Evolutionary conservation across 1,140 invertebrate species (phyloP).

Genomic region (Lepidurus couesii): DNA sequence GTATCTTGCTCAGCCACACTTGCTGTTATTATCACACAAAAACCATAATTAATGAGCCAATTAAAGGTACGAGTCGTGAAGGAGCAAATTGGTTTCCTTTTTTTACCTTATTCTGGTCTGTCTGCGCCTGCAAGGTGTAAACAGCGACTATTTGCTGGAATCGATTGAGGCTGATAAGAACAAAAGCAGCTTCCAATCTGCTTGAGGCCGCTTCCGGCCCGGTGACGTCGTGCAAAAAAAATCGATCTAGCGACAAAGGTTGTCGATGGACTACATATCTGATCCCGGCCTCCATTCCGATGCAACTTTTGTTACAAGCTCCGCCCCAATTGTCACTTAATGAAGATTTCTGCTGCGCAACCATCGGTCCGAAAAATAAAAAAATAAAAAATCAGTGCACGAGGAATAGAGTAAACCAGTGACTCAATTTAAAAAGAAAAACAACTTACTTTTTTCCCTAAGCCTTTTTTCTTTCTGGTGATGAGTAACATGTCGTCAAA

Average conservation of each 20-base stretch:
- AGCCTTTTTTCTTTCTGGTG: conserved; percentile 58
- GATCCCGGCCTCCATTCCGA: conserved; percentile 23
- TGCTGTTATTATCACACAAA: conserved; percentile 42
- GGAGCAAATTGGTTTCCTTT: not conserved
- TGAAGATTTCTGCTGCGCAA: conserved; percentile 48
- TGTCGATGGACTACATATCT: conserved; percentile 60
- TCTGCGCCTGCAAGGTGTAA: conserved; percentile 53
- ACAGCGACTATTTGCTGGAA: conserved; percentile 56
- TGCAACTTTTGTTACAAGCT: conserved; percentile 45
- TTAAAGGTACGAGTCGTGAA: conserved; percentile 20
- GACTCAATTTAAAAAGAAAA: not conserved
- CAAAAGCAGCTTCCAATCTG: conserved; percentile 54
- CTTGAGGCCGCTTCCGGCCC: conserved; percentile 51
- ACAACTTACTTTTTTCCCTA: conserved; percentile 51
- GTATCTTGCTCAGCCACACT: conserved; percentile 50
- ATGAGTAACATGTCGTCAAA: conserved; percentile 67
- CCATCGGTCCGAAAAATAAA: conserved; percentile 6
- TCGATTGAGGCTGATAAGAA: conserved; percentile 54
- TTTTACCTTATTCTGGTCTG: conserved; percentile 52
- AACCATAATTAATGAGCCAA: conserved; percentile 8
- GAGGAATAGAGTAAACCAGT: not conserved
- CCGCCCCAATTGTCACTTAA: conserved; percentile 50
- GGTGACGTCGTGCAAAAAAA: conserved; percentile 59
- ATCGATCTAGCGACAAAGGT: conserved; percentile 60
- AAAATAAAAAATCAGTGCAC: conserved; percentile 24